Percentiles rank a stretch among this genome's conserved stretches.
phyloP scores from a whole-genome alignment of 1,140 invertebrate species.

The Stegodyphus dumicola region DNA sequence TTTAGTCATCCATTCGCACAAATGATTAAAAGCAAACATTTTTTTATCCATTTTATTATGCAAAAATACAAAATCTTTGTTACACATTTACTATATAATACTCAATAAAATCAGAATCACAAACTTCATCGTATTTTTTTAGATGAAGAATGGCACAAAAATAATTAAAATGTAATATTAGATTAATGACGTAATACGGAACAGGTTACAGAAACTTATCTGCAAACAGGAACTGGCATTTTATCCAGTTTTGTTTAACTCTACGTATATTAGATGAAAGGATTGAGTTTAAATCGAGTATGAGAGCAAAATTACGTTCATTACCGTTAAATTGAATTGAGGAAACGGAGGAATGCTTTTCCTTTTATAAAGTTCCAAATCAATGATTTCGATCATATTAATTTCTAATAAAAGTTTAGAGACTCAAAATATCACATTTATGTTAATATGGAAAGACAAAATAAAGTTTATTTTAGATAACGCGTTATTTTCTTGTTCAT shows the following conservation, averaged over 20 bases:
- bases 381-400: too few species aligned
- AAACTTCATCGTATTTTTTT: too few species aligned
- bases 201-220: not conserved
- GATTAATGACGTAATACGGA: not conserved
- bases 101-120: not conserved
- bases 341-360: slow-evolving; percentile 43
- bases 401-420: too few species aligned
- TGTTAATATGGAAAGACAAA: too few species aligned
- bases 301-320: slow-evolving; percentile 50
- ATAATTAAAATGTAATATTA: too few species aligned
- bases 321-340: slow-evolving; percentile 47
- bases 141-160: too few species aligned
- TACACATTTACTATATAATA: slow-evolving; percentile 49
- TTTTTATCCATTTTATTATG: slow-evolving; percentile 44
- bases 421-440: too few species aligned
- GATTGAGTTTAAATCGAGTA: slow-evolving; percentile 47
- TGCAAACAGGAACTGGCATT: slow-evolving; percentile 16
- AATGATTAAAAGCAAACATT: not conserved
- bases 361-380: slow-evolving; percentile 20
- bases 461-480: too few species aligned
- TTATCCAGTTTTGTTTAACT: slow-evolving; percentile 12
- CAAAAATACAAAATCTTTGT: slow-evolving; percentile 59
- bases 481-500: too few species aligned
- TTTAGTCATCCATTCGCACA: too few species aligned
- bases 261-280: slow-evolving; percentile 45